Conservation (phyloP, 2,797 vertebrate genomes). For the Iguana delicatissima region DNA sequence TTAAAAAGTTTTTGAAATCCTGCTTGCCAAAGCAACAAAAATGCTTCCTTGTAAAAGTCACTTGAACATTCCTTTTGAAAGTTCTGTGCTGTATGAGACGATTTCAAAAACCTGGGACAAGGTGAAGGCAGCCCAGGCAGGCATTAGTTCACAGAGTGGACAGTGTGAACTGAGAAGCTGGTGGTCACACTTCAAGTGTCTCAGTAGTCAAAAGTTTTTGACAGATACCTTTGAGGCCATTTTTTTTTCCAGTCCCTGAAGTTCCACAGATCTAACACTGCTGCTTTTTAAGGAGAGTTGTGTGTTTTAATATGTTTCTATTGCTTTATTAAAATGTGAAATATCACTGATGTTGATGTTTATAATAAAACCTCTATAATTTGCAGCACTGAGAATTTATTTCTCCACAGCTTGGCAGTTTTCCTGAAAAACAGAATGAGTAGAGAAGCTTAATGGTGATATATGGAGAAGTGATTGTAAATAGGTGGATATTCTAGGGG, state of each 20-base stretch:
- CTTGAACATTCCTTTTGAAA: not conserved
- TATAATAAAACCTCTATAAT: not conserved
- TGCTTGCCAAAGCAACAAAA: not conserved
- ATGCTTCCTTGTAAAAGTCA: not conserved
- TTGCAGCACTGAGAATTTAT: not conserved
- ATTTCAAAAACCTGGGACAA: not conserved
- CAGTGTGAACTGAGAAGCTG: not conserved
- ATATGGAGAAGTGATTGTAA: not conserved
- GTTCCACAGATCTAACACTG: not conserved
- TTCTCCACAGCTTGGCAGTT: not conserved
- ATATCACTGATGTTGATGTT: not conserved
- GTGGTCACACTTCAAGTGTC: not conserved
- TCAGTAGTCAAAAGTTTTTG: not conserved
- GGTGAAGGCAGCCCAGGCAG: not conserved
- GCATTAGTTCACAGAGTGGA: not conserved
- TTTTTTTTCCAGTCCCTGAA: not conserved
- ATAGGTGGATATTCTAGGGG: not conserved
- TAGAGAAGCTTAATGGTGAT: not conserved
- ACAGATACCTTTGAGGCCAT: not conserved
- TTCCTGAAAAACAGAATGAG: not conserved
- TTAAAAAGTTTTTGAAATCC: constrained; percentile 1
- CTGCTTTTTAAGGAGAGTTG: not conserved
- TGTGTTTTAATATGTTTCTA: not conserved
- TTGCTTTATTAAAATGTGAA: constrained; percentile 15
- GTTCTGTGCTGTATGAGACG: not conserved